Base-by-base conservation (phyloP, 2,113 vertebrate genomes). In the Beaufortia kweichowensis region DNA sequence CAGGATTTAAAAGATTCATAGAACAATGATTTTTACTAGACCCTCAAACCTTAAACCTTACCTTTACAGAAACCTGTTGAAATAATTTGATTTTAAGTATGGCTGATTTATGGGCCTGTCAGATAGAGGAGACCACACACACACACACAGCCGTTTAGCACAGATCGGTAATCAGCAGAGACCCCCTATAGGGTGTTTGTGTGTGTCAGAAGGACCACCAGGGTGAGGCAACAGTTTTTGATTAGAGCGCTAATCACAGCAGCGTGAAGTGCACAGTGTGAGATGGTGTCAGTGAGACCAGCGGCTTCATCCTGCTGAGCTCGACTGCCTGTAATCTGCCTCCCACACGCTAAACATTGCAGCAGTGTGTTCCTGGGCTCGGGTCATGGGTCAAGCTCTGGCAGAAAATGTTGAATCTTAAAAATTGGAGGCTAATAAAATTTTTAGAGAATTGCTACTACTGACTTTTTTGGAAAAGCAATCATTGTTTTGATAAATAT, bases 241-340 rank as follows among this genome's bases (percentile, higher is more conserved):
- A 91, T 90, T 87, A 89, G 82, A 41, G 55, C 61, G 79, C 72
- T 86, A 89, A 85, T 90, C 88, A 85, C 83, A 73, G 78, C 46
- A 75, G 82, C 88, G 86, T 89, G 91, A 90, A 89, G 85, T 79
- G 57, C 78, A 79, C 83, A 86, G 83, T 90, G 83, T 87, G 72
- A 56, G 77, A 9, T 66, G 24, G 48, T 53, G 19, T 53, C 48
- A 53, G n/a, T 9, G 6, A 53, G 48, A 7, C 48, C n/a, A 19
- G 17, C 6, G 48, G 48, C n/a, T 53, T 53, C 48, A 53, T 21
- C 48, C 3, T 12, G 61, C 24, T 67, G 24, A 24, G 64, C 6
- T 11, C 11, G 26, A 48, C 28, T 48, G 17, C 17, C 24, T n/a
- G 7, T 23, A 65, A 65, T 65, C 63, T 65, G 15, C 43, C 11